Percentiles rank a stretch among this genome's conserved stretches.
Conservation (phyloP, 2,888 invertebrate genomes). For the Synergus umbraculus region DNA sequence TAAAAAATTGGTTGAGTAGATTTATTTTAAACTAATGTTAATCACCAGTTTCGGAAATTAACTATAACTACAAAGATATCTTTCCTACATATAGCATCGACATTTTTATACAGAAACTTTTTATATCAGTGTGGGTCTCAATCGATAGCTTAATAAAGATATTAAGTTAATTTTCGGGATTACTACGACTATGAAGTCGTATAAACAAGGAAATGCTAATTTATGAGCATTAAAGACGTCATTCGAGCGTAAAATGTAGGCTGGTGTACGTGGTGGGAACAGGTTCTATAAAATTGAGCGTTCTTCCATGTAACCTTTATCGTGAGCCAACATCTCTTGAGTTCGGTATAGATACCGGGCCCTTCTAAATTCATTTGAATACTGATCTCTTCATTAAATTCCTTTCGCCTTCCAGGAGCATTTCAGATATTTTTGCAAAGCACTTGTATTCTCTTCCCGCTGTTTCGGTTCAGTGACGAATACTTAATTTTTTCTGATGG, state of each 20-base stretch:
- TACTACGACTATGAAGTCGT: conserved; percentile 49
- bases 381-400: neutral
- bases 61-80: too few relatives aligned
- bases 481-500: neutral
- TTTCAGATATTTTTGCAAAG: neutral
- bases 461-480: neutral
- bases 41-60: too few relatives aligned
- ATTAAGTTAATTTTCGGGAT: conserved; percentile 68
- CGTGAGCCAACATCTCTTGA: conserved; percentile 55
- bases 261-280: conserved; percentile 67
- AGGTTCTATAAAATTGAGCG: conserved; percentile 75
- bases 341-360: neutral
- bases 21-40: too few relatives aligned
- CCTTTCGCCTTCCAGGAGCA: neutral
- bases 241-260: conserved; percentile 69
- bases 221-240: conserved; percentile 69
- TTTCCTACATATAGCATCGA: too few relatives aligned
- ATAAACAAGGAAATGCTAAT: conserved; percentile 64
- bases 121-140: neutral
- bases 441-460: neutral
- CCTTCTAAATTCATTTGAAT: neutral
- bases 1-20: too few relatives aligned
- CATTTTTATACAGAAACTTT: neutral
- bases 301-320: conserved; percentile 71
- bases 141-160: conserved; percentile 64